A percentile compares a stretch with the other conserved stretches of the same genome.
Evolutionary conservation across 2,113 vertebrate species (phyloP).

Genomic region (Odontophorus gujanensis): DNA sequence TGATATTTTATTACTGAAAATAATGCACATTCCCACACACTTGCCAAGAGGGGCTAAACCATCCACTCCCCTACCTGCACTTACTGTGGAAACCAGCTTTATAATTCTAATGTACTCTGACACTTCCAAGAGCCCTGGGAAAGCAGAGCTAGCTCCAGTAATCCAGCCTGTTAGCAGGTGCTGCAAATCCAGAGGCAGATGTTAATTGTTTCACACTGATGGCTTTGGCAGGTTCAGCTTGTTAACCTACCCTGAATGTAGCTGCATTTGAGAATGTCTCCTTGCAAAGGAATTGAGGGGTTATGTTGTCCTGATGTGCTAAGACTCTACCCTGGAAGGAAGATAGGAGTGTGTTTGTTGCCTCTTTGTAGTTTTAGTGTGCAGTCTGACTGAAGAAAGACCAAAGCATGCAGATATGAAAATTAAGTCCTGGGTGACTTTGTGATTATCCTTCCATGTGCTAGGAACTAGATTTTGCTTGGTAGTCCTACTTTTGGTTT

Average conservation of each 20-base stretch:
- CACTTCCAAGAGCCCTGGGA: neutral
- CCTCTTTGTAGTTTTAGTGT: neutral
- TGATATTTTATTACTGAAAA: neutral
- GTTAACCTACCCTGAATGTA: neutral
- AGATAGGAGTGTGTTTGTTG: neutral
- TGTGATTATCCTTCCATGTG: neutral
- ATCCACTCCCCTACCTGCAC: neutral
- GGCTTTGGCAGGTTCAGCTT: slow-evolving; percentile 18
- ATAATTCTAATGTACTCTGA: slow-evolving; percentile 20
- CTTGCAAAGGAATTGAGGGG: neutral
- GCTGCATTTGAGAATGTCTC: neutral
- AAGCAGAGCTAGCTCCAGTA: neutral
- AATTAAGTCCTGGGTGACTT: neutral
- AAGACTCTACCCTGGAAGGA: neutral
- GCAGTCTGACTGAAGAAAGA: neutral
- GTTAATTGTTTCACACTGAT: slow-evolving; percentile 41
- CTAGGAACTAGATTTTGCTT: neutral
- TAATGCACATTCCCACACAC: neutral
- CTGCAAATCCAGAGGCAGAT: slow-evolving; percentile 53
- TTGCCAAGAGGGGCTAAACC: neutral
- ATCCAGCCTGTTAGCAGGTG: slow-evolving; percentile 39
- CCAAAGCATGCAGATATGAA: neutral
- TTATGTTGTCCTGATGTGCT: slow-evolving; percentile 1
- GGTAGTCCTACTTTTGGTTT: neutral
- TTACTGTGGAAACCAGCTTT: neutral